phyloP scores from a whole-genome alignment of 2,113 vertebrate genomes.

The Tyrannus savana region DNA sequence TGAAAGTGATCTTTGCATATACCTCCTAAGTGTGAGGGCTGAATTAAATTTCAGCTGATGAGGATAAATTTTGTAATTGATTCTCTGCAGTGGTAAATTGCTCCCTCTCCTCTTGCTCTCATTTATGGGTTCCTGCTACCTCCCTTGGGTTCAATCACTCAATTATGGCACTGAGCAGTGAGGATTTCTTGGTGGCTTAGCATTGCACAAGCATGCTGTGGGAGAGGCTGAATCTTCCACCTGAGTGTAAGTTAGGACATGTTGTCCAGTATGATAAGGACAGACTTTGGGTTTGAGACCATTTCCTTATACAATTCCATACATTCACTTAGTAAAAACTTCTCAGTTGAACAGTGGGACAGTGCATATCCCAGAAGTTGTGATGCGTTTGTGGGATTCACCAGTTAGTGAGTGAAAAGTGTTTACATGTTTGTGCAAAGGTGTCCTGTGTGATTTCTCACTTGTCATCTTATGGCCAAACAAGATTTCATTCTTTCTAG shows the following conservation, averaged over 20 bases:
- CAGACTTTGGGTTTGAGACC: rapidly evolving
- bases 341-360: neutral
- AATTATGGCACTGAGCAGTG: neutral
- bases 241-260: neutral
- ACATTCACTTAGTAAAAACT: neutral
- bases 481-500: neutral
- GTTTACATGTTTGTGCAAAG: rapidly evolving
- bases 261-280: neutral
- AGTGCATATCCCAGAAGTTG: rapidly evolving
- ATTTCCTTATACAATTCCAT: neutral
- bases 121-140: neutral
- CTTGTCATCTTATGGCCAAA: neutral
- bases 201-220: neutral
- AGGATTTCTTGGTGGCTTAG: neutral
- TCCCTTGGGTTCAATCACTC: neutral
- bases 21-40: neutral
- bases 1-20: neutral
- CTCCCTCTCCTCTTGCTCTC: neutral
- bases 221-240: neutral
- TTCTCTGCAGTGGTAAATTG: neutral
- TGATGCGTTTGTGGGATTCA: neutral
- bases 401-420: neutral
- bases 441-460: neutral
- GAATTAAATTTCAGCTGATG: neutral
- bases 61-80: neutral